These are phyloP conservation scores for Tyto alba DNA, from an alignment of 2,113 vertebrate species.

Conservation along the genomic window DNA sequence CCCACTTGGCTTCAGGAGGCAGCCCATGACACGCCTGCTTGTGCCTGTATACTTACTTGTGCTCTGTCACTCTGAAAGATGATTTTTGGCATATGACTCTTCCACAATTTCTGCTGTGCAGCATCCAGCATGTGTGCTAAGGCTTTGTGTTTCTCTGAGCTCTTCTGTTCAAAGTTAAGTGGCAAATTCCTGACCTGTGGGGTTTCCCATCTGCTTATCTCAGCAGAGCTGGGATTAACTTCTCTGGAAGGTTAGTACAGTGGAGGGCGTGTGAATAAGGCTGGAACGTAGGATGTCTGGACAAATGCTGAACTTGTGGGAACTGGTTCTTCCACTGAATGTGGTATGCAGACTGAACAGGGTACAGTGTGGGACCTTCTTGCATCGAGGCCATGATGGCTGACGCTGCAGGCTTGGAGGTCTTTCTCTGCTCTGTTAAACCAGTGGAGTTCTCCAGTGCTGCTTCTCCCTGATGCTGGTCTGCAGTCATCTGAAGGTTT, in stretches of 20 bases:
- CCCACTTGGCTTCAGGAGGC: neutral
- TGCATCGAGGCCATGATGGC: neutral
- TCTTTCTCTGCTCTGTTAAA: neutral
- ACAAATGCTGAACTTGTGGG: neutral
- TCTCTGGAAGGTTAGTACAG: neutral
- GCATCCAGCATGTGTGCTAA: neutral
- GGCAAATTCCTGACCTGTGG: slow-evolving; percentile 1
- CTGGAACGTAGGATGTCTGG: neutral
- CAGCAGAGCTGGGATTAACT: neutral
- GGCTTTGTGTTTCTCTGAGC: neutral
- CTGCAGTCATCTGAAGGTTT: neutral
- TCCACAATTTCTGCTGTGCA: neutral
- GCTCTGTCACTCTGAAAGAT: neutral
- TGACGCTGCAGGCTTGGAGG: neutral
- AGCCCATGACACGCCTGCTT: neutral
- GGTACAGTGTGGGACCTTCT: neutral
- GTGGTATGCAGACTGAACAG: neutral
- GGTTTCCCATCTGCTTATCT: neutral
- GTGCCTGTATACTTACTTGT: neutral
- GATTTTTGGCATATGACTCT: neutral
- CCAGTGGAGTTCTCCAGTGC: neutral
- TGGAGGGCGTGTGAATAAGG: neutral
- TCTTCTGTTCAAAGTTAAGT: neutral
- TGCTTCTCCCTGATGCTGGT: neutral
- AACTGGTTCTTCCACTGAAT: neutral